Percentiles rank a stretch among this genome's conserved stretches.
phyloP scores from a whole-genome alignment of 2,113 vertebrate genomes.

The Athene cunicularia region DNA sequence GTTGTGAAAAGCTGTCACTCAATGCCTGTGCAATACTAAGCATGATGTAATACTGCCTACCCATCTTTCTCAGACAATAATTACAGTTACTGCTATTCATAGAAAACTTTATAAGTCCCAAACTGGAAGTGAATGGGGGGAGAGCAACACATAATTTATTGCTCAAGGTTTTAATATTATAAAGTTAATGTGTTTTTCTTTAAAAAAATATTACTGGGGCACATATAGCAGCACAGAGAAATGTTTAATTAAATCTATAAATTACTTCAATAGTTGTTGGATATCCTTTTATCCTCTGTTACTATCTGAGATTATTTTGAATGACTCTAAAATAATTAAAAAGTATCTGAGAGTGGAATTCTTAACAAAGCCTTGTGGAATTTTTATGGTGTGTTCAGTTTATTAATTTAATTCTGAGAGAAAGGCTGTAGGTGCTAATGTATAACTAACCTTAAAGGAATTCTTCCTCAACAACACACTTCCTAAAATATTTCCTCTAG shows the following conservation, averaged over 20 bases:
- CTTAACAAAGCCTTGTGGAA: background rate
- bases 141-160: background rate
- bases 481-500: background rate
- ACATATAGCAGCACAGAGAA: background rate
- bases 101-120: background rate
- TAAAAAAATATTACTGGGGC: background rate
- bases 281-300: background rate
- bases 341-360: background rate
- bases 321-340: background rate
- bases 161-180: background rate
- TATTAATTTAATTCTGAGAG: background rate
- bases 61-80: background rate
- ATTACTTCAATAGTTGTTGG: background rate
- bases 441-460: background rate
- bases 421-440: background rate
- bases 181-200: background rate
- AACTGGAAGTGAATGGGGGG: background rate
- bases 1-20: background rate
- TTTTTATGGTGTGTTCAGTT: background rate
- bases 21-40: background rate
- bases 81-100: background rate
- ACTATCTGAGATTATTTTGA: background rate
- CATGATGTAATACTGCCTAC: background rate
- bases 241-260: background rate
- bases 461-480: background rate